Evolutionary conservation across 2,113 vertebrate genomes (phyloP), one percentile per base, ranked within the genome.

Genomic region (Trachemys scripta): DNA sequence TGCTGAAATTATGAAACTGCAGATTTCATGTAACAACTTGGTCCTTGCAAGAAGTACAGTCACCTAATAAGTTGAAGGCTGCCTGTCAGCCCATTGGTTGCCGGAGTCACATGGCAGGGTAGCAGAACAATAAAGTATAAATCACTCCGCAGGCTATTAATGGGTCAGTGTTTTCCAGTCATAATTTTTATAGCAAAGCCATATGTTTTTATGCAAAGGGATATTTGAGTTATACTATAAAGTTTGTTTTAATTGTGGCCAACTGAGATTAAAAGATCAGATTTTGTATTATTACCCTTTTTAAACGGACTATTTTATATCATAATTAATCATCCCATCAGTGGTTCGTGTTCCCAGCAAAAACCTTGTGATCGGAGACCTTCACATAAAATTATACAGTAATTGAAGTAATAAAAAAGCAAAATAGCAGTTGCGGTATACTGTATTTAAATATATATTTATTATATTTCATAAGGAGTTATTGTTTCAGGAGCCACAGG

Each of bases 111-210:
- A 99, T 99, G 99, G 95, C 97, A 98, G 98, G 96, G 98, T 97
- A 97, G 98, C 99, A 99, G 99, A 99, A 99, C 99, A 99, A 99
- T 99, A 99, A 99, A 99, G 99, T 98, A 99, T 99, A 99, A 99
- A 99, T 99, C 99, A 99, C 99, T 99, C 99, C 99, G 98, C 99
- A 98, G 98, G 98, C 99, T 99, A 99, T 99, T 99, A 99, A 99
- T 99, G 99, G 99, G 98, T 99, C 98, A 98, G 98, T 98, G 98
- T 99, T 99, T 99, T 99, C 98, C 98, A 98, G 98, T 98, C 98
- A 98, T 99, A 98, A 99, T 99, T 99, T 99, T 99, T 99, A 99
- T 99, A 99, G 99, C 98, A 98, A 99, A 98, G 98, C 98, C 99
- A 98, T 98, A 99, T 98, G 98, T 97, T 99, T 98, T 99, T 99